Base-by-base conservation (phyloP, 2,113 vertebrate species). In the Cyanocitta stelleri region DNA sequence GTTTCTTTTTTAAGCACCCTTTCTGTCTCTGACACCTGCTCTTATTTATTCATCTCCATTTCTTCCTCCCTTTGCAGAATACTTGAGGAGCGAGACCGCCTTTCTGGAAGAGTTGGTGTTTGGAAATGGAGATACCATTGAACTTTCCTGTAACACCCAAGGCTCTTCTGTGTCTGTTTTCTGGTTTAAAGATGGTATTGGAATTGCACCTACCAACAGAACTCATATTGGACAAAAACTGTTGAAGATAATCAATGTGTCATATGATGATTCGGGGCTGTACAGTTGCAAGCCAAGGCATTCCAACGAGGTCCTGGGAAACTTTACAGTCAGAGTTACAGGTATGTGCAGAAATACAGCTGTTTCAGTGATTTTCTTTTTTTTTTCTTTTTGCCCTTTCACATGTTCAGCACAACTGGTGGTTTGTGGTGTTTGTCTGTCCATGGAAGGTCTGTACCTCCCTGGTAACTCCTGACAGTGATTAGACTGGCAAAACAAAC, bases 261-360 rank as follows among this genome's bases (percentile, higher is more conserved):
- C 99, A 9, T 98, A 98, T 69, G 98, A 98, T 84, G 99, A 99
- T 97, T 98, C 99, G 0, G 99, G 98, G 32, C 97, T 99, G 56
- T 99, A 99, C 97, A 98, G 98, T 61, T 99, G 99, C 80, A 98
- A 97, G 74, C 98, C 98, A 33, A 97, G 98, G 48, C 98, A 97
- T 71, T 98, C 97, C 95, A 98, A 96, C 13, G 86, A 95, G 55
- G 96, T 98, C 91, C 97, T 99, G 71, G 98, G 98, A 97, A 99
- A 99, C 97, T 99, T 99, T 94, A 99, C 98, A 79, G 95, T 99
- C 94, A 98, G 97, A 97, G 98, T 99, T 76, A 98, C 98, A 96
- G 99, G 99, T 99, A 96, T 33, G 98, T 94, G 26, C 52, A 86
- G 62, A 64, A 90, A 55, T 51, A 41, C 30, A 48, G 11, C 29